Evolutionary conservation across 2,888 invertebrate genomes (phyloP).

Genomic region (Dasypogon diadema): DNA sequence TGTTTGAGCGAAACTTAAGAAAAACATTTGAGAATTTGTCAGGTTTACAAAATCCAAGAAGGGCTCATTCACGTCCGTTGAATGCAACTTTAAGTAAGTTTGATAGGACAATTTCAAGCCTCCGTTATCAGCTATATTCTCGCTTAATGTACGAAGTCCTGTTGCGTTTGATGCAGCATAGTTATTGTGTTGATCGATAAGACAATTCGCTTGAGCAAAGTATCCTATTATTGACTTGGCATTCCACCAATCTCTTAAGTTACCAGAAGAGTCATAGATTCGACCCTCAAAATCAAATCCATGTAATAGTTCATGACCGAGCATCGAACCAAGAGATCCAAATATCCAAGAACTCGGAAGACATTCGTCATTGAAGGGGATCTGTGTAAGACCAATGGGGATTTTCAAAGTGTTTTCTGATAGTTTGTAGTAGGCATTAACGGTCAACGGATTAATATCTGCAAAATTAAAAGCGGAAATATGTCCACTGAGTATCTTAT

Average conservation of each 20-base stretch:
- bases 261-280: conserved; percentile 79
- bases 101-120: conserved; percentile 49
- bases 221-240: background rate
- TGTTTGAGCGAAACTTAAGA: conserved; percentile 48
- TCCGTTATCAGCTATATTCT: conserved; percentile 56
- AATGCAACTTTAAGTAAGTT: conserved; percentile 17
- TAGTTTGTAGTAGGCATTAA: conserved; percentile 25
- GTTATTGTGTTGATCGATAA: conserved; percentile 20
- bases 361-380: background rate
- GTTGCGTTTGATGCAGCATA: background rate
- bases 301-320: conserved; percentile 89
- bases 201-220: conserved; percentile 10
- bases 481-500: background rate
- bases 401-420: conserved; percentile 5
- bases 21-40: conserved; percentile 38
- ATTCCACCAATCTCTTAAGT: conserved; percentile 6
- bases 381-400: background rate
- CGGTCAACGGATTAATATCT: background rate
- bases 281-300: conserved; percentile 86
- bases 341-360: conserved; percentile 87
- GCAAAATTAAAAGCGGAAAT: background rate
- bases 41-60: background rate
- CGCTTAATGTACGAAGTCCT: conserved; percentile 43
- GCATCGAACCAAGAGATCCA: conserved; percentile 87
- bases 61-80: background rate